Base-by-base conservation (phyloP, 1,140 invertebrate genomes). In the Trichoplusia ni region DNA sequence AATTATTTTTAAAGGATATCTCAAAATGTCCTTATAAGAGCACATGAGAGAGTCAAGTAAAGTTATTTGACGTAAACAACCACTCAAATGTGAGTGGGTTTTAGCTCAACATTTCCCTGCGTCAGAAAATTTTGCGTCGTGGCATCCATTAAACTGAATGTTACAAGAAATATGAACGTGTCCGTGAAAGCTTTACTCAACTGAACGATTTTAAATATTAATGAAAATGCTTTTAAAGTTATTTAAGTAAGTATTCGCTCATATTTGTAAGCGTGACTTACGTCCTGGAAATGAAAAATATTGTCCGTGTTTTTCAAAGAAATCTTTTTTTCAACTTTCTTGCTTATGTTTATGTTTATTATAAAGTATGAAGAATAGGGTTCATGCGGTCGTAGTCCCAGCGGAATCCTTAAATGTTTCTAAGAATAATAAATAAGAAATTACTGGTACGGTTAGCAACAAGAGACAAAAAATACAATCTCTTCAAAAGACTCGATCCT, bases 1-100 rank as follows among this genome's bases (percentile, higher is more conserved):
- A n/a, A n/a, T n/a, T n/a, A n/a, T n/a, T n/a, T n/a, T n/a, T n/a
- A n/a, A n/a, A n/a, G n/a, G n/a, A n/a, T n/a, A n/a, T n/a, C n/a
- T n/a, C n/a, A n/a, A n/a, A n/a, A n/a, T n/a, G n/a, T n/a, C n/a
- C n/a, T n/a, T n/a, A n/a, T n/a, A n/a, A n/a, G n/a, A n/a, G n/a
- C n/a, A 38, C 14, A 7, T 0, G 2, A 11, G 11, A 8, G n/a
- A 19, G 51, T n/a, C 18, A 11, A 19, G 51, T 38, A 54, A 54
- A 54, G 38, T 38, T 54, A 54, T 54, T 54, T 54, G 35, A 37
- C 49, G 51, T 54, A 54, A 54, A 38, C 38, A 38, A 54, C 33
- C 1, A 16, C 19, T 37, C 49, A 7, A 11, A 38, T 54, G 21
- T 25, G 21, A 35, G 33, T 21, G 35, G 35, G 4, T 25, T 54